phyloP scores from a whole-genome alignment of 2,888 invertebrate species.

The Thalpophila matura region DNA sequence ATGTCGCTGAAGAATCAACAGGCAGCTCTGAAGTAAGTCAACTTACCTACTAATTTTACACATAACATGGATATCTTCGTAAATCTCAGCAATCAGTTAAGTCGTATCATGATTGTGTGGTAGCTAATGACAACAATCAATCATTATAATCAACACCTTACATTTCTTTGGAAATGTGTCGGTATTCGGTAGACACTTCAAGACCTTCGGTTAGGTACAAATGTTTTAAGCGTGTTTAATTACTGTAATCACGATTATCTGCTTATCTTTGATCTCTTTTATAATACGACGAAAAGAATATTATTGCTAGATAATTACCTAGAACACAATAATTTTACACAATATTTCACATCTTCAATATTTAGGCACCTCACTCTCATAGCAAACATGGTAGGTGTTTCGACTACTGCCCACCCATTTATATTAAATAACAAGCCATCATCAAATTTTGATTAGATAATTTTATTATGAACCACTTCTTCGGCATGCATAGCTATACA shows the following conservation, averaged over 20 bases:
- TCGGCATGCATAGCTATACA: too few species aligned
- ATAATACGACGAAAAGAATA: not conserved
- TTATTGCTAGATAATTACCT: not conserved
- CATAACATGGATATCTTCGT: conserved; percentile 4
- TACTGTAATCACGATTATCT: conserved; percentile 19
- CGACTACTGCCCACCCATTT: too few species aligned
- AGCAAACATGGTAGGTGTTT: too few species aligned
- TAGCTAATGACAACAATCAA: not conserved
- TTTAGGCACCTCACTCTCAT: too few species aligned
- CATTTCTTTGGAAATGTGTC: conserved; percentile 1
- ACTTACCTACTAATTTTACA: not conserved
- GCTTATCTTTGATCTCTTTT: not conserved
- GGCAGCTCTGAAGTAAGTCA: conserved; percentile 92
- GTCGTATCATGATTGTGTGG: not conserved
- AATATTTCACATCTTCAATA: too few species aligned
- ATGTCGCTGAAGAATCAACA: conserved; percentile 96
- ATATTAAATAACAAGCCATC: too few species aligned
- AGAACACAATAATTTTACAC: too few species aligned
- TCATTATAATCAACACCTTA: not conserved
- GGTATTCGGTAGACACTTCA: not conserved
- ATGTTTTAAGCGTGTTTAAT: conserved; percentile 6
- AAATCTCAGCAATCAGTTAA: conserved; percentile 4
- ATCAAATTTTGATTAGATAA: too few species aligned
- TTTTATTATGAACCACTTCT: too few species aligned
- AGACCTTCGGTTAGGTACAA: too few species aligned